Conservation (phyloP, 2,113 vertebrate genomes). For the Carollia perspicillata region DNA sequence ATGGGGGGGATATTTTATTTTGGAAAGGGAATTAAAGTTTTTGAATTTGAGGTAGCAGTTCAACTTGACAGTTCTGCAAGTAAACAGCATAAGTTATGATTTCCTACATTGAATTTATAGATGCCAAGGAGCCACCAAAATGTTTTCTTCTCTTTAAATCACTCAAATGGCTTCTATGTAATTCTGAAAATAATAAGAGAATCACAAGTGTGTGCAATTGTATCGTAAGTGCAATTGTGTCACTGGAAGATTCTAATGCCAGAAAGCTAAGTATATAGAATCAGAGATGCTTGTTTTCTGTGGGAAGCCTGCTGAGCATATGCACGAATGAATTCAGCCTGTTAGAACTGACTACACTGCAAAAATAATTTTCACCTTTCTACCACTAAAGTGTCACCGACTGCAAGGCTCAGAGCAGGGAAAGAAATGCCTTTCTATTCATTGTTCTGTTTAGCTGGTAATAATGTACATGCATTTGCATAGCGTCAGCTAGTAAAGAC, state of each 20-base stretch:
- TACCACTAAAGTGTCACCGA: neutral
- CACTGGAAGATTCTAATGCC: neutral
- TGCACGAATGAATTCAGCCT: neutral
- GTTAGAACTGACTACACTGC: neutral
- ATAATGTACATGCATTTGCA: constrained; percentile 41
- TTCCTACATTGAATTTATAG: constrained; percentile 39
- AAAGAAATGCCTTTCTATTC: constrained; percentile 37
- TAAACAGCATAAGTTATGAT: constrained; percentile 63
- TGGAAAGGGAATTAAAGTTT: constrained; percentile 34
- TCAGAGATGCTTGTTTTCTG: constrained; percentile 18
- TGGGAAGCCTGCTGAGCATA: constrained; percentile 13
- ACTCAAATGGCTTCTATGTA: neutral
- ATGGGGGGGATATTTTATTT: constrained; percentile 7
- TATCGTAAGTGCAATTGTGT: constrained; percentile 20
- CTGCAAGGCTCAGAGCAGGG: constrained; percentile 7
- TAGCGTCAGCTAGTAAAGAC: neutral
- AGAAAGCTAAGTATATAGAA: neutral
- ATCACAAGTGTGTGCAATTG: constrained; percentile 52
- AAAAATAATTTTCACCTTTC: neutral
- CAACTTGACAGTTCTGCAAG: constrained; percentile 58
- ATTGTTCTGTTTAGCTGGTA: neutral
- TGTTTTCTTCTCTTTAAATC: neutral
- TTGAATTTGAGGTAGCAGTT: constrained; percentile 71
- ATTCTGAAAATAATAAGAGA: constrained; percentile 31
- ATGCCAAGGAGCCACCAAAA: neutral